Base-by-base conservation (phyloP, 2,113 vertebrate genomes). In the Apodemus speciosus region DNA sequence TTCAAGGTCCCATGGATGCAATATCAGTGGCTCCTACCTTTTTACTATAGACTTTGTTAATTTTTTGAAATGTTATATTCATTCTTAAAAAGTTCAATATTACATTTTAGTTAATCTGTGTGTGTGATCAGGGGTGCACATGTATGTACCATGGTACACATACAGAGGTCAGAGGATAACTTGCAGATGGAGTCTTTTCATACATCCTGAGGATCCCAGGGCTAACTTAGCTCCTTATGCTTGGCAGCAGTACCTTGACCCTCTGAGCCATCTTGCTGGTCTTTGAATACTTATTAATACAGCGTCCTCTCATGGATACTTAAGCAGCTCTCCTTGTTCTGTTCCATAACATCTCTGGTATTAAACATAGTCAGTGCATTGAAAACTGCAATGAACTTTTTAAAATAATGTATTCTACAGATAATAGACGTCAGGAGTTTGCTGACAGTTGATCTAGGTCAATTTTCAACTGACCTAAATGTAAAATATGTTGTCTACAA, bases 341-440 rank as follows among this genome's bases (percentile, higher is more conserved):
- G 88, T 18, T 51, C 2, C 60, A 80, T 75, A 87, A 89, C 27
- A 89, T 89, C 75, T 11, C 75, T 40, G 79, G 13, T 81, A 66
- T 38, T 75, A 76, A 94, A 90, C 64, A 2, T 14, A 92, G 32
- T 51, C 88, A 49, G 23, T 75, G 23, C 40, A 68, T 53, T 72
- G 46, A 88, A 27, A 88, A 51, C 20, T 80, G 35, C 40, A 71
- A 30, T 51, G 68, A 43, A 38, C 69, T 89, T 91, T 95, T 53
- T 89, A 71, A 94, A 93, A 89, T 75, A 90, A 83, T 69, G 6
- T 62, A 79, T 25, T 40, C 68, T 73, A 64, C 60, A 72, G 71
- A 72, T 81, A 56, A 92, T 73, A 87, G 88, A 94, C 56, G 51
- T 77, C 30, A 91, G 43, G 60, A 89, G 72, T 92, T 89, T 90